A percentile compares a stretch with the other conserved stretches of the same genome.
Conservation (phyloP, 2,888 invertebrate genomes). For the Strigamia crassipes region DNA sequence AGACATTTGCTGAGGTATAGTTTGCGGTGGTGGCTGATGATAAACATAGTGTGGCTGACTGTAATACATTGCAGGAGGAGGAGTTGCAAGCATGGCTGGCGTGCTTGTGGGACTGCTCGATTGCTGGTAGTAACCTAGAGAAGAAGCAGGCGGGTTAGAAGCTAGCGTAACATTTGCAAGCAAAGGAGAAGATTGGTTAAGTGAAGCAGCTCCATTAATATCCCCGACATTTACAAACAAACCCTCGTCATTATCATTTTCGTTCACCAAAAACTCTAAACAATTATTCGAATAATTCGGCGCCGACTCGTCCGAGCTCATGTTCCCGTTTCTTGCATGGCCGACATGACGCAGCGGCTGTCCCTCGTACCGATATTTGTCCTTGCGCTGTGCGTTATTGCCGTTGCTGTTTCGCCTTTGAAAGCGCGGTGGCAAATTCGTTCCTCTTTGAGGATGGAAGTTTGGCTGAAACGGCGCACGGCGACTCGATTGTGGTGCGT, state of each 20-base stretch:
- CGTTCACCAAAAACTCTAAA: neutral
- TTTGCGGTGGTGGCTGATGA: slow-evolving; percentile 38
- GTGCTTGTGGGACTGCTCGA: slow-evolving; percentile 36
- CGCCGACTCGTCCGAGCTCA: too few relatives aligned
- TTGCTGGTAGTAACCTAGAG: slow-evolving; percentile 33
- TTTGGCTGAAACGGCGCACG: neutral
- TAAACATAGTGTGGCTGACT: slow-evolving; percentile 43
- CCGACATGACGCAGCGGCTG: slow-evolving; percentile 19
- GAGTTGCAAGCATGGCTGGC: slow-evolving; percentile 36
- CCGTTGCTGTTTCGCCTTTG: neutral
- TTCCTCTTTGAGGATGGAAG: neutral
- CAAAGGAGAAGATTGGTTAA: neutral
- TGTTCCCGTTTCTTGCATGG: too few relatives aligned
- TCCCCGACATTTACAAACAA: neutral
- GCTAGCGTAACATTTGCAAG: neutral
- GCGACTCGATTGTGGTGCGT: neutral
- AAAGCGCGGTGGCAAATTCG: slow-evolving; percentile 26
- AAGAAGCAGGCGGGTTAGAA: slow-evolving; percentile 41
- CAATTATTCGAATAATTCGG: neutral
- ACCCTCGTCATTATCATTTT: neutral
- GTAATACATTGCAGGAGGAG: slow-evolving; percentile 43
- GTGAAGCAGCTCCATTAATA: neutral
- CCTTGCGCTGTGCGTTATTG: neutral
- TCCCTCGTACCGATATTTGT: slow-evolving; percentile 23
- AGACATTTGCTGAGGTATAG: slow-evolving; percentile 36